Conservation (phyloP, 2,113 vertebrate species). For the Engraulis encrasicolus region DNA sequence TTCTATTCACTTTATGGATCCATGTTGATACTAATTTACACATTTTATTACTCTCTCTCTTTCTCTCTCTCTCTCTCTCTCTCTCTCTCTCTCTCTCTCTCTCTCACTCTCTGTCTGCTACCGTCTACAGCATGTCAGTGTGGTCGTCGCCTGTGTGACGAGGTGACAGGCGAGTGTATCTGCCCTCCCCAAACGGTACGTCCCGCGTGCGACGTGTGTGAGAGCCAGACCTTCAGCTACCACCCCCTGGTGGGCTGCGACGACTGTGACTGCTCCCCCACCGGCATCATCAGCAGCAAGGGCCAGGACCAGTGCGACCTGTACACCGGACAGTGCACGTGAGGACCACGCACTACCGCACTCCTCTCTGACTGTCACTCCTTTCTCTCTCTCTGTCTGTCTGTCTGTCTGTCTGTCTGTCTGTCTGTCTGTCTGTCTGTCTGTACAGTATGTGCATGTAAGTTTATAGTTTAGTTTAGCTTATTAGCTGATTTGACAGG, state of each 20-base stretch:
- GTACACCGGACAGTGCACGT: constrained; percentile 87
- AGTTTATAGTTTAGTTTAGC: too few species aligned
- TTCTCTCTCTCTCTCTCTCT: too few species aligned
- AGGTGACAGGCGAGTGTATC: constrained; percentile 84
- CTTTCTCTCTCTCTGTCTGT: neutral
- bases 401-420: constrained; percentile 3
- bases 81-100: neutral
- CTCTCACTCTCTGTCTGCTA: neutral
- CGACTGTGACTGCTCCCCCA: constrained; percentile 83
- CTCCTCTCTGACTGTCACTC: too few species aligned
- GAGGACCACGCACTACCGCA: constrained; percentile 50
- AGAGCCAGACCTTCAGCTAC: constrained; percentile 82
- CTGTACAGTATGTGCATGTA: too few species aligned
- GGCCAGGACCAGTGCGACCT: constrained; percentile 82
- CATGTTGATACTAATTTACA: too few species aligned
- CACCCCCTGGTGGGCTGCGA: constrained; percentile 88
- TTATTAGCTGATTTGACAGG: too few species aligned
- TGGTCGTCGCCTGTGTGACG: constrained; percentile 83
- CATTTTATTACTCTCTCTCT: too few species aligned
- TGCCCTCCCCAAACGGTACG: constrained; percentile 86
- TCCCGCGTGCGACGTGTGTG: constrained; percentile 83
- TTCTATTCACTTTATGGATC: too few species aligned
- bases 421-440: neutral
- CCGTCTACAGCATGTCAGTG: constrained; percentile 82
- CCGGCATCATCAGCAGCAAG: constrained; percentile 63